Evolutionary conservation across 2,888 invertebrate genomes (phyloP), one percentile per base, ranked within the genome.

Genomic region (Neria commutata): DNA sequence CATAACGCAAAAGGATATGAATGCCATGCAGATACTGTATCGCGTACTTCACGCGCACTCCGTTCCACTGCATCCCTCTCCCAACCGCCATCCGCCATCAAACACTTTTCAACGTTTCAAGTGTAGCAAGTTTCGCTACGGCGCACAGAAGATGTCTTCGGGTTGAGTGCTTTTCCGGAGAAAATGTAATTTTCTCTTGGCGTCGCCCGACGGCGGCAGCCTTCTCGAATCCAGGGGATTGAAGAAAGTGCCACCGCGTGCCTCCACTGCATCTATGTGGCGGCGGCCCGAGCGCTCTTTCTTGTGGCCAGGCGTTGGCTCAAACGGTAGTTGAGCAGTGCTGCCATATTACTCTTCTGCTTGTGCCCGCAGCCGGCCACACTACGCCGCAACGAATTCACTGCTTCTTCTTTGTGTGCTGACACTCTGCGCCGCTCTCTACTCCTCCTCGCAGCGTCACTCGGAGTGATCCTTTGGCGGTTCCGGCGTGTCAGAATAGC

Each of bases 171-270:
- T 70, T 74, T 74, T 76, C 75, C 74, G 69, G 72, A 67, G 73
- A 71, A 75, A 75, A 74, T 75, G 74, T 73, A 73, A 75, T 75
- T 75, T 75, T 74, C 74, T 74, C 71, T 68, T 66, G 68, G 72
- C 69, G 42, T 23, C 51, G 51, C 24, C 52, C 54, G 59, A 34
- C 54, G 48, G 40, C 55, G 40, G 37, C 37, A 5, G 14, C 21
- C 11, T 14, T 14, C 14, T 48, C n/a, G 14, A 21, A 48, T 48
- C 11, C 24, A 19, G 24, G 10, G n/a, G 24, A n/a, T n/a, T n/a
- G n/a, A n/a, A n/a, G n/a, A n/a, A n/a, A n/a, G n/a, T n/a, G n/a
- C n/a, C n/a, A n/a, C n/a, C n/a, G n/a, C n/a, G n/a, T n/a, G n/a
- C n/a, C n/a, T n/a, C n/a, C n/a, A n/a, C n/a, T n/a, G n/a, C n/a